These are phyloP conservation scores for Dunckerocampus dactyliophorus DNA, from an alignment of 2,113 vertebrate species.

Conservation along the genomic window DNA sequence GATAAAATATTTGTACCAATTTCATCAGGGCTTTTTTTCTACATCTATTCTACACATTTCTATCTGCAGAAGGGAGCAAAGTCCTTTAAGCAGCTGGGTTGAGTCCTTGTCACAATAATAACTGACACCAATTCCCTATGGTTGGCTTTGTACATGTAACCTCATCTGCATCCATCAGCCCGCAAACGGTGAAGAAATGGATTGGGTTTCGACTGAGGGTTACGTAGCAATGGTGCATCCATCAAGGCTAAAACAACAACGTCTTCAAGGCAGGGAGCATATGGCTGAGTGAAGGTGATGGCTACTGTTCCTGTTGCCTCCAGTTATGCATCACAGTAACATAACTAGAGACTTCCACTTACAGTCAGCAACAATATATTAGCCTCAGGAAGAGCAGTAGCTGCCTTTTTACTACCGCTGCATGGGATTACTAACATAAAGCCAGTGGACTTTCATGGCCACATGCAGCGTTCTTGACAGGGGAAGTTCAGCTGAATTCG, in stretches of 20 bases:
- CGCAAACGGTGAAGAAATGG: constrained; percentile 18
- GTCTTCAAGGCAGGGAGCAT: constrained; percentile 20
- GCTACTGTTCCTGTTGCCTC: constrained; percentile 9
- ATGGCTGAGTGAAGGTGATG: constrained; percentile 29
- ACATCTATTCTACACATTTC: too few species aligned
- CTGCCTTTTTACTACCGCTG: constrained; percentile 8
- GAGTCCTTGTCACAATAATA: constrained; percentile 6
- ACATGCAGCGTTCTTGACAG: constrained; percentile 17
- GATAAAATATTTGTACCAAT: too few species aligned
- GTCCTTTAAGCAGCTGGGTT: constrained; percentile 1
- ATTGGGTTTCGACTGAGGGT: constrained; percentile 14
- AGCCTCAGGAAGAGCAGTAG: constrained; percentile 2
- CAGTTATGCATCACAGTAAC: constrained; percentile 17
- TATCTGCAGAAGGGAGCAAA: neutral
- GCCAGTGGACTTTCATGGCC: constrained; percentile 18
- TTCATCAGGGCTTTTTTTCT: too few species aligned
- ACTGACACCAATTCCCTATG: constrained; percentile 12
- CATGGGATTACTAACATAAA: constrained; percentile 14
- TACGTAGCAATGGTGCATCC: constrained; percentile 1
- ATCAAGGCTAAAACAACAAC: constrained; percentile 8
- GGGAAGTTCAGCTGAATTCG: constrained; percentile 24
- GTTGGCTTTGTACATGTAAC: constrained; percentile 7
- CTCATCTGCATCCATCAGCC: constrained; percentile 12
- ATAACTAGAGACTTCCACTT: constrained; percentile 16
- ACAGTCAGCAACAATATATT: constrained; percentile 16